phyloP scores from a whole-genome alignment of 2,888 invertebrate species.

The Mythimna albipuncta region DNA sequence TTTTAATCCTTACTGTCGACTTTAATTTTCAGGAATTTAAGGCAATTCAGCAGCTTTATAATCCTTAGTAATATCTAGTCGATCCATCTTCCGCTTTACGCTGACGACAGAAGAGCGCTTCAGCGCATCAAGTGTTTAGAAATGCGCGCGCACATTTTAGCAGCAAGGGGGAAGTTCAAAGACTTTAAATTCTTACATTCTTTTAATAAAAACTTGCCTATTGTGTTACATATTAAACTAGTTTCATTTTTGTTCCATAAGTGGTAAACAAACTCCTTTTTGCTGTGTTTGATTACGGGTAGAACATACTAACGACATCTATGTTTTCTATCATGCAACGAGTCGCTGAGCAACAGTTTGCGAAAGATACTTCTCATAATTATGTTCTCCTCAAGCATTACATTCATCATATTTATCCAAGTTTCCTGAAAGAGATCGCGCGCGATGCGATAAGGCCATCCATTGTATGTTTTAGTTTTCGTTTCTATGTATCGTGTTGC shows the following conservation, averaged over 20 bases:
- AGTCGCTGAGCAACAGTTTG: conserved; percentile 24
- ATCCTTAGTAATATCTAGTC: not conserved
- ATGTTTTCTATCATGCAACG: conserved; percentile 16
- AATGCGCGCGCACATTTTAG: conserved; percentile 63
- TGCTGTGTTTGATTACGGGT: not conserved
- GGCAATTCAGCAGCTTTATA: not conserved
- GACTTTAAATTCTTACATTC: conserved; percentile 12
- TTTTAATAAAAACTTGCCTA: not conserved
- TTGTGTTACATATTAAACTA: not conserved
- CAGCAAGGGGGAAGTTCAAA: conserved; percentile 40
- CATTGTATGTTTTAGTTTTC: too few species aligned
- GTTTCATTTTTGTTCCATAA: not conserved
- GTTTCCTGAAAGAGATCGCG: too few species aligned
- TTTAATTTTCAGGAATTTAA: too few species aligned
- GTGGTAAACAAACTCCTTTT: not conserved
- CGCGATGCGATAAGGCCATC: too few species aligned
- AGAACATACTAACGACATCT: conserved; percentile 34
- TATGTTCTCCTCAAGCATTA: not conserved
- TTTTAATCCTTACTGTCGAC: too few species aligned
- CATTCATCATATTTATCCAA: too few species aligned
- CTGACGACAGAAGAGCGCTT: conserved; percentile 48
- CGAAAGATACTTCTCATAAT: conserved; percentile 15
- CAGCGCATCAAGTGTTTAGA: conserved; percentile 52
- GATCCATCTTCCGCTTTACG: not conserved
- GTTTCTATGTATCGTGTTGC: too few species aligned